Base-by-base conservation (phyloP, 1,140 invertebrate genomes). In the Vanessa tameamea region DNA sequence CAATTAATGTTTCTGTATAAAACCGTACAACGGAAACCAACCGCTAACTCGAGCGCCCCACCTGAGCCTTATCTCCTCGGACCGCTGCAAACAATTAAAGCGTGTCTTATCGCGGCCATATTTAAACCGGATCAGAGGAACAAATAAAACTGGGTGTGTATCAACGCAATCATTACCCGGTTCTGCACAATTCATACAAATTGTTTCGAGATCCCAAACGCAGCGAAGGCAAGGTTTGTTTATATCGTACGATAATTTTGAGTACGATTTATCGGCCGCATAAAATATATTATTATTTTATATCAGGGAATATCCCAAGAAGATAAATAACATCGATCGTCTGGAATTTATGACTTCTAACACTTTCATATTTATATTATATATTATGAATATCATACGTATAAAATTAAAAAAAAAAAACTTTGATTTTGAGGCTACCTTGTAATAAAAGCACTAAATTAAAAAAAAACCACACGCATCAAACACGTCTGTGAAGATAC, bases 121-220 rank as follows among this genome's bases (percentile, higher is more conserved):
- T 82, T 82, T 80, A 80, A 78, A 69, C 77, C 78, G 78, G 75
- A 78, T 82, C 76, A 73, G 57, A 64, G 72, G 76, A 55, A 59
- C 78, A 80, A 80, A 80, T 80, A 80, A 67, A 69, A 66, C 50
- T 67, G 75, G 70, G 73, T 67, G 72, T 76, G 70, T 80, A 78
- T 78, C 69, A 78, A 73, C 75, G 73, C 71, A 77, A 78, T 78
- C 78, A 77, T 78, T 82, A 78, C 78, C 75, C 74, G 73, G 31
- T 75, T 72, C 72, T 66, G 76, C 77, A 82, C 74, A 80, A 80
- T 81, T 85, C 77, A 84, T 79, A 81, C 76, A 81, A 83, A 83
- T 82, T 83, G 78, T 68, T 76, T 73, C 47, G 65, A 73, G 76
- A 84, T 82, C 82, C 80, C 80, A 72, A 61, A 84, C 82, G 80